phyloP scores from a whole-genome alignment of 2,888 invertebrate species.

The Teleiodes luculella region DNA sequence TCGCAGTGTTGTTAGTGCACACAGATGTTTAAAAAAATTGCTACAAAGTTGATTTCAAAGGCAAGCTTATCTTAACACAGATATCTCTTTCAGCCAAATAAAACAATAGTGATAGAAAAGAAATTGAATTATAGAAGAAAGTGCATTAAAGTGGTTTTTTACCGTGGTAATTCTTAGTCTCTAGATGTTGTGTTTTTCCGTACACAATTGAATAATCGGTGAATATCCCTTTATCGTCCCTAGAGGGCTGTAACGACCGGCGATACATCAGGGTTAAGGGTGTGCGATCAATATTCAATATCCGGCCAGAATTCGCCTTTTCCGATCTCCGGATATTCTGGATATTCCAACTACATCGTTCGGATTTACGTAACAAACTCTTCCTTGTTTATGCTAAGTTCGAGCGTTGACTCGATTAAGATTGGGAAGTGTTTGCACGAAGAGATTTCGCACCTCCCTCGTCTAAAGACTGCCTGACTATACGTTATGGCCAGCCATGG shows the following conservation, averaged over 20 bases:
- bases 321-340: slow-evolving; percentile 65
- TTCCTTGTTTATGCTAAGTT: slow-evolving; percentile 29
- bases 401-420: slow-evolving; percentile 18
- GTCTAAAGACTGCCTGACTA: too few species aligned
- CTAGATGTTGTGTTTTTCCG: slow-evolving; percentile 31
- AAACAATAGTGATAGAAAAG: too few species aligned
- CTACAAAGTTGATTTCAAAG: too few species aligned
- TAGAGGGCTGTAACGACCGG: slow-evolving; percentile 56
- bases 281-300: slow-evolving; percentile 77
- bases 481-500: too few species aligned
- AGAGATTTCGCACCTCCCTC: too few species aligned
- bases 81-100: too few species aligned
- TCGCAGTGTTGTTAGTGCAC: too few species aligned
- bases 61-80: too few species aligned
- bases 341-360: slow-evolving; percentile 51
- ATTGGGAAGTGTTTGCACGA: not conserved
- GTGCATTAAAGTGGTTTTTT: too few species aligned
- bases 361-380: slow-evolving; percentile 41
- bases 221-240: slow-evolving; percentile 59
- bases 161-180: not conserved
- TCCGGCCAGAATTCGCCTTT: slow-evolving; percentile 73
- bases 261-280: slow-evolving; percentile 75
- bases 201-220: slow-evolving; percentile 62
- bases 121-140: too few species aligned
- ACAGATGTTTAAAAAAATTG: too few species aligned